Conservation (phyloP, 2,113 vertebrate species). For the Myocastor coypus region DNA sequence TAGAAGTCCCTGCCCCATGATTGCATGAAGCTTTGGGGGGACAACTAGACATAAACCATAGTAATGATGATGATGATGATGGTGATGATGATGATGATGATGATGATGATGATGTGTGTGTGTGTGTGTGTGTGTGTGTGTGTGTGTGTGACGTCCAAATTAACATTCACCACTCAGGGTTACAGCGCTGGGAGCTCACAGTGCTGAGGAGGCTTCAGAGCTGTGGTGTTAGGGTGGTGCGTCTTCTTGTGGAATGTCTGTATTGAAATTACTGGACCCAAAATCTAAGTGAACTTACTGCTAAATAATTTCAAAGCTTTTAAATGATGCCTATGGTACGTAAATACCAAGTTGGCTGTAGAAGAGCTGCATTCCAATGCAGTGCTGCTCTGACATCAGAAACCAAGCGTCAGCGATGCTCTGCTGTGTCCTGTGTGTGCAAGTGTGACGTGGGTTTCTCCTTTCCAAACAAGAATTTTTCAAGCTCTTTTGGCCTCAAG, state of each 20-base stretch:
- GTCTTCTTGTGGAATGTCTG: not conserved
- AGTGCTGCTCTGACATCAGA: not conserved
- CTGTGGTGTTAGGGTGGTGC: not conserved
- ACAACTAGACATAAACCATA: too few species aligned
- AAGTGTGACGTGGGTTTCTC: not conserved
- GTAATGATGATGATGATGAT: too few species aligned
- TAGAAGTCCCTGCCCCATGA: too few species aligned
- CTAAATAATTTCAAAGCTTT: not conserved
- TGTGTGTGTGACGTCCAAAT: not conserved
- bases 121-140: too few species aligned
- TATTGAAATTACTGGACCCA: slow-evolving; percentile 6
- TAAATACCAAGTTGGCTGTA: not conserved
- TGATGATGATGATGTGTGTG: too few species aligned
- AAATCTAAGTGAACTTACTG: not conserved
- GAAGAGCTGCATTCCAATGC: not conserved
- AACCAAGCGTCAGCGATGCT: not conserved
- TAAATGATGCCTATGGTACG: not conserved
- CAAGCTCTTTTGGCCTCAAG: not conserved
- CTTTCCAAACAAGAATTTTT: not conserved
- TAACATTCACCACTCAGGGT: not conserved
- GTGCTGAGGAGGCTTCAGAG: not conserved
- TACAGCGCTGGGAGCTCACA: not conserved
- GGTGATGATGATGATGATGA: too few species aligned
- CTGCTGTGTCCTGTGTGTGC: not conserved
- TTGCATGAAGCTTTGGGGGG: too few species aligned